Conservation (phyloP, 1,140 invertebrate genomes). For the Adoxophyes honmai region DNA sequence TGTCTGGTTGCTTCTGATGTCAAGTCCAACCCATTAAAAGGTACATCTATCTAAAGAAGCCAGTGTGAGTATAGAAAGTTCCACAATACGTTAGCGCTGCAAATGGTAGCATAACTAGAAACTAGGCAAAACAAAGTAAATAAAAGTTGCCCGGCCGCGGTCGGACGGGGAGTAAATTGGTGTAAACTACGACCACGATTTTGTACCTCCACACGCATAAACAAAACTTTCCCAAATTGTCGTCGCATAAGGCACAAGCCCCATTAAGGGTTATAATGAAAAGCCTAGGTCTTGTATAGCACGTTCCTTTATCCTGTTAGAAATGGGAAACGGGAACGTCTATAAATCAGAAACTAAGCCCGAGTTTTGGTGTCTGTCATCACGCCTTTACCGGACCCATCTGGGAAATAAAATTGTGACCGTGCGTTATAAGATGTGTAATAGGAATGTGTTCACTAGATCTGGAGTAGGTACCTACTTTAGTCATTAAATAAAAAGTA, state of each 20-base stretch:
- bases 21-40: constrained; percentile 10
- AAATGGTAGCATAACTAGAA: constrained; percentile 11
- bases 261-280: too few species aligned
- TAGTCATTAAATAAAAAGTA: too few species aligned
- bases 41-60: neutral
- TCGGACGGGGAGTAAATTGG: neutral
- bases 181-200: constrained; percentile 4
- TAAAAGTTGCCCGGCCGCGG: constrained; percentile 2
- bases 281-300: too few species aligned
- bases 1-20: constrained; percentile 1
- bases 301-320: neutral
- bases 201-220: neutral
- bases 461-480: too few species aligned
- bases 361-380: constrained; percentile 1
- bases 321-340: constrained; percentile 1
- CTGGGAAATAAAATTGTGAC: constrained; percentile 10
- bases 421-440: neutral
- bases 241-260: too few species aligned
- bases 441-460: too few species aligned
- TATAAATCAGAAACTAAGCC: constrained; percentile 13
- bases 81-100: constrained; percentile 8
- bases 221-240: neutral
- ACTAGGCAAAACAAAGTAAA: constrained; percentile 15
- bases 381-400: neutral
- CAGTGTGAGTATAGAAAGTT: constrained; percentile 1